phyloP scores from a whole-genome alignment of 2,888 invertebrate species.

The Escarpia spicata region DNA sequence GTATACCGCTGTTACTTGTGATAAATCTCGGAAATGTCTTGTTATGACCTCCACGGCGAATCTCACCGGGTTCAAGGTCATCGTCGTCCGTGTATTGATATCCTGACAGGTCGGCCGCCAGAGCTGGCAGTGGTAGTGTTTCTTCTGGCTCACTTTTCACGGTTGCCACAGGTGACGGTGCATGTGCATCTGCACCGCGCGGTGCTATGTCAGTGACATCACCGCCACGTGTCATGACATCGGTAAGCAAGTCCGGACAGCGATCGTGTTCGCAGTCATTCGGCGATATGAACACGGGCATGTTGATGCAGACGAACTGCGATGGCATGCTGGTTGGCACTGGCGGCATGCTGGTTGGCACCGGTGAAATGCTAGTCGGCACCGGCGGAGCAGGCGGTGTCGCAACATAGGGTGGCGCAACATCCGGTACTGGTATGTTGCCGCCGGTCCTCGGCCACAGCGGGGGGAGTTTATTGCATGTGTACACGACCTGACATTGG shows the following conservation, averaged over 20 bases:
- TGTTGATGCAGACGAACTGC: constrained; percentile 4
- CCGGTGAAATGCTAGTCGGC: not conserved
- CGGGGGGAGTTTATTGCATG: not conserved
- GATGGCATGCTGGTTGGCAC: not conserved
- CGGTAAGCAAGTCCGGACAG: not conserved
- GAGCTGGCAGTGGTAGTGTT: not conserved
- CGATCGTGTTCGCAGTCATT: not conserved
- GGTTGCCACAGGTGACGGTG: not conserved
- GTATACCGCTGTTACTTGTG: not conserved
- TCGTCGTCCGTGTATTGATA: not conserved
- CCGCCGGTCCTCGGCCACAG: not conserved
- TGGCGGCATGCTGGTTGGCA: not conserved
- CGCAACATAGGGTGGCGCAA: not conserved
- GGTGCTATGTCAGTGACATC: not conserved
- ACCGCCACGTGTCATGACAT: not conserved
- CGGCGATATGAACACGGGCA: not conserved
- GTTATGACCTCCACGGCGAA: not conserved
- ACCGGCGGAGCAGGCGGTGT: not conserved
- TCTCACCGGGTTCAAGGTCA: constrained; percentile 35
- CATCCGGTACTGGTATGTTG: not conserved
- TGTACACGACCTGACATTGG: constrained; percentile 23
- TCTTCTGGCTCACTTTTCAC: not conserved
- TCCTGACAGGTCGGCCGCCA: not conserved
- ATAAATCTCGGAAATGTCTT: not conserved
- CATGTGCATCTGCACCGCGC: not conserved